phyloP scores from a whole-genome alignment of 2,888 invertebrate species.

The Petrophora chlorosata region DNA sequence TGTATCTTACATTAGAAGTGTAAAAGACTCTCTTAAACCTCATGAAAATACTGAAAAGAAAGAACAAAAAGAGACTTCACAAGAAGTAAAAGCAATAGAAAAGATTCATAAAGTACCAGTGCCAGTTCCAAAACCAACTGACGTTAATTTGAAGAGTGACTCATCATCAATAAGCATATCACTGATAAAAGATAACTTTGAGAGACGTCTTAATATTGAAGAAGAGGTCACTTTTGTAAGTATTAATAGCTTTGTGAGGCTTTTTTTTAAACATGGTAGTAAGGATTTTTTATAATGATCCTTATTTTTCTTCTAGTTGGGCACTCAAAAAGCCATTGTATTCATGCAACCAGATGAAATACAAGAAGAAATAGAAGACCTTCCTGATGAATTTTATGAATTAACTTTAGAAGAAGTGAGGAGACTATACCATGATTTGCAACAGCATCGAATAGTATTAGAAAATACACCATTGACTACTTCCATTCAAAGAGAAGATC shows the following conservation, averaged over 20 bases:
- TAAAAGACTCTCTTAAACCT: conserved; percentile 17
- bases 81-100: conserved; percentile 7
- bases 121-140: conserved; percentile 16
- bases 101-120: neutral
- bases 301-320: conserved; percentile 83
- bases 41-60: conserved; percentile 18
- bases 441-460: conserved; percentile 84
- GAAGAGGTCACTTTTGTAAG: conserved; percentile 78
- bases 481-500: conserved; percentile 52
- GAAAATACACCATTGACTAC: conserved; percentile 91
- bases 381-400: conserved; percentile 95
- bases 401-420: conserved; percentile 92
- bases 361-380: conserved; percentile 86
- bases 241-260: conserved; percentile 19
- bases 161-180: conserved; percentile 37
- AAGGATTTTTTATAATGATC: neutral
- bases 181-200: conserved; percentile 57
- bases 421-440: conserved; percentile 89
- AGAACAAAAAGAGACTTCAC: conserved; percentile 10
- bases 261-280: neutral
- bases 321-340: conserved; percentile 89
- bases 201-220: conserved; percentile 72
- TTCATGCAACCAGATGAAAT: conserved; percentile 85
- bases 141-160: conserved; percentile 22
- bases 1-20: conserved; percentile 48